These are phyloP conservation scores for Tonatia bakeri DNA, from an alignment of 2,113 vertebrate species.

Conservation along the genomic window DNA sequence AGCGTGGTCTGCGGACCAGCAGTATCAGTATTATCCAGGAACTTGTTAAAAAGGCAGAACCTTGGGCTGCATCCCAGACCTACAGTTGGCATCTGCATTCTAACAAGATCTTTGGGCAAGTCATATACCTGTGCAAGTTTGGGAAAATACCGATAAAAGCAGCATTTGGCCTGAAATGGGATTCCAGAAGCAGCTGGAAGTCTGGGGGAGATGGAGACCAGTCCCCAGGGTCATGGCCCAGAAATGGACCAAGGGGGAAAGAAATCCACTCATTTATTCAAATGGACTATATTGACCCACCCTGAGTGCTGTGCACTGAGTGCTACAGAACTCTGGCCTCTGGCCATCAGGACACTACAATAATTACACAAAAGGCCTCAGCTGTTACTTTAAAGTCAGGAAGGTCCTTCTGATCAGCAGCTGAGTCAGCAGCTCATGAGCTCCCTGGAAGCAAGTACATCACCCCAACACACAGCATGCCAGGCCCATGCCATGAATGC, in stretches of 20 bases:
- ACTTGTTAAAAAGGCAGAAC: not conserved
- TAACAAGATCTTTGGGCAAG: not conserved
- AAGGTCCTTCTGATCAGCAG: not conserved
- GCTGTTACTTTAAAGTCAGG: rapidly evolving
- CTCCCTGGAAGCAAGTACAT: no score
- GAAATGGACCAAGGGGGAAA: not conserved
- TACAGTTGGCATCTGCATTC: not conserved
- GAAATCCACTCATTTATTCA: not conserved
- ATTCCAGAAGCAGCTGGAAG: not conserved
- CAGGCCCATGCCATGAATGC: rapidly evolving
- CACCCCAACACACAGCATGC: not conserved
- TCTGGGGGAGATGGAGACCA: not conserved
- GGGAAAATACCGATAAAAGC: not conserved
- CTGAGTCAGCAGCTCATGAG: not conserved
- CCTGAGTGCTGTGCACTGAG: rapidly evolving
- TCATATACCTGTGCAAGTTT: not conserved
- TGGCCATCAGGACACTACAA: not conserved
- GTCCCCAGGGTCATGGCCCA: not conserved
- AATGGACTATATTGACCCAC: not conserved
- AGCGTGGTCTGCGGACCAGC: not conserved
- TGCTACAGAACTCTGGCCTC: not conserved
- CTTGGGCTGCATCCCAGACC: not conserved
- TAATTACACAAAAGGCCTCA: not conserved
- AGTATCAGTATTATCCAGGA: not conserved
- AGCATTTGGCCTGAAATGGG: not conserved